These are phyloP conservation scores for Rhaphigaster nebulosa DNA, from an alignment of 2,888 invertebrate genomes.

Conservation along the genomic window DNA sequence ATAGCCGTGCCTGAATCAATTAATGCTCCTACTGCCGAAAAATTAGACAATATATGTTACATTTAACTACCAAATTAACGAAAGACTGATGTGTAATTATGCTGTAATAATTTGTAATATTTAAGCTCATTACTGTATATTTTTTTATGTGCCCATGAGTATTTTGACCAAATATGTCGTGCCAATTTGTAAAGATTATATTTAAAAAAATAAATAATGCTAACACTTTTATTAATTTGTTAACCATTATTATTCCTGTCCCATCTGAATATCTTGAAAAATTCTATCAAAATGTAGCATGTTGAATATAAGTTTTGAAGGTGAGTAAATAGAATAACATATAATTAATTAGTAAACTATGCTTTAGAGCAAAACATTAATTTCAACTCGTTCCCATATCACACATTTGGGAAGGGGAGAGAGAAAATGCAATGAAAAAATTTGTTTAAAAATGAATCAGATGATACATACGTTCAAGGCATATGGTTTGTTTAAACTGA, in stretches of 20 bases:
- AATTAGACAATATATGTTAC: conserved; percentile 39
- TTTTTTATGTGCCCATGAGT: conserved; percentile 55
- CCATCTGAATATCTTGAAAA: background rate
- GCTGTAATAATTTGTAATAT: conserved; percentile 53
- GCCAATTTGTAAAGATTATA: conserved; percentile 58
- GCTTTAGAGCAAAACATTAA: no score
- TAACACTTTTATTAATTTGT: background rate
- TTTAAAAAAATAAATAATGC: conserved; percentile 44
- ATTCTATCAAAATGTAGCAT: no score
- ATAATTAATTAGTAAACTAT: no score
- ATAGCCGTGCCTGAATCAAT: conserved; percentile 18
- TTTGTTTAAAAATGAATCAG: no score
- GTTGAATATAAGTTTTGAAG: no score
- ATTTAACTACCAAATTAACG: conserved; percentile 36
- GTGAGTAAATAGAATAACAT: no score
- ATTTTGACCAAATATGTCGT: conserved; percentile 59
- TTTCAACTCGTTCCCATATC: no score
- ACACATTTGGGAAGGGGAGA: no score
- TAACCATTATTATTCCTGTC: background rate
- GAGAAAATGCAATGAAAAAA: no score
- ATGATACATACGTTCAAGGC: no score
- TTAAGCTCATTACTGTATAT: conserved; percentile 58
- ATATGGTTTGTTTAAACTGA: no score
- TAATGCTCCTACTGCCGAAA: background rate
- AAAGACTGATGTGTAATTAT: conserved; percentile 56